Base-by-base conservation (phyloP, 2,797 vertebrate species). In the Heterohyrax brucei region DNA sequence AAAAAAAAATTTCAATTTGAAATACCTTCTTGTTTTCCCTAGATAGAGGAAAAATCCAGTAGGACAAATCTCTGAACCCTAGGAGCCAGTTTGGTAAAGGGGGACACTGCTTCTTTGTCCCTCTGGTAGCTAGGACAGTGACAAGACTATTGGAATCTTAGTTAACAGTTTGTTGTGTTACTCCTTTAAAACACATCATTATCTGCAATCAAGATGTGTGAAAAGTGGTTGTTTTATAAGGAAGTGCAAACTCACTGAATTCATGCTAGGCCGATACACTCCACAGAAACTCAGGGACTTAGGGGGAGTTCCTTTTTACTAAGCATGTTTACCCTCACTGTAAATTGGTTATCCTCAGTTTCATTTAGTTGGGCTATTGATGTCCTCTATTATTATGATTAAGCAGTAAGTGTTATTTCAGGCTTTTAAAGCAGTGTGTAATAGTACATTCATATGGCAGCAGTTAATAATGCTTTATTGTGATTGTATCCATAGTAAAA, bases 401-500 rank as follows among this genome's bases (percentile, higher is more conserved):
- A 73, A 70, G 30, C n/a, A 81, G 24, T 70, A 76, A 59, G 21
- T 50, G 33, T 39, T 33, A 28, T 80, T 88, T 89, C 28, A 33
- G n/a, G 68, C 24, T 70, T 89, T 39, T 50, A 50, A 53, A 87
- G 5, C 7, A 3, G 4, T 61, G 0, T 44, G 1, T 91, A 66
- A 66, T 62, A n/a, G 75, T 87, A 68, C 81, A 50, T 19, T 59
- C 19, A 19, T 39, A 22, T 79, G 19, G 59, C 4, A 86, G n/a
- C 79, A 22, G 2, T 39, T 33, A n/a, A 7, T 33, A n/a, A 7
- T 62, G 46, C 61, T 83, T 76, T 53, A 9, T 83, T 73, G 59
- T 93, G 87, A 70, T 73, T 13, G 4, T 96, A 87, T 66, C 88
- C 91, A 72, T 88, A 84, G 30, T 95, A 68, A 98, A 30, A 30